Percentiles rank a stretch among this genome's conserved stretches.
Evolutionary conservation across 2,797 vertebrate species (phyloP).

Genomic region (Vespertilio murinus): DNA sequence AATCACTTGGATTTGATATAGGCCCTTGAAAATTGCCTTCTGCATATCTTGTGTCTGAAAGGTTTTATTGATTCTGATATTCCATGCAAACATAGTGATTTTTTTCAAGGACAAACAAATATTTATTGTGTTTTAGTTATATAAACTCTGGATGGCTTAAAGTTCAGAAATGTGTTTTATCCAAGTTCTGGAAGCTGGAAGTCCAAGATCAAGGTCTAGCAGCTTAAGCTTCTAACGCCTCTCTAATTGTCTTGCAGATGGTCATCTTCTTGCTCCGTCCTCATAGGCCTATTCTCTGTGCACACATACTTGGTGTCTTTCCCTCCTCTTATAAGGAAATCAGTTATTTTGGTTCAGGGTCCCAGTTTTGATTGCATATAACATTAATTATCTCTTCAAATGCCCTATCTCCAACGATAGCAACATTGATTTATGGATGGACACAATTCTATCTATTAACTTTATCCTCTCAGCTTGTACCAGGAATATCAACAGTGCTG

Average conservation of each 20-base stretch:
- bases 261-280: not conserved
- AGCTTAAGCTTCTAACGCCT: not conserved
- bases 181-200: not conserved
- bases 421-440: not conserved
- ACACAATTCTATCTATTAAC: not conserved
- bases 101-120: not conserved
- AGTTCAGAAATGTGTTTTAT: not conserved
- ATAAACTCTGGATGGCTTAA: not conserved
- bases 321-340: not conserved
- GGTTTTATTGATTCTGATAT: not conserved
- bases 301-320: not conserved
- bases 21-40: not conserved
- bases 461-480: not conserved
- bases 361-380: not conserved
- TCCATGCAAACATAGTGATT: not conserved
- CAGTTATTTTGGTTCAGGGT: not conserved
- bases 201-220: not conserved
- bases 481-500: not conserved
- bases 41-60: not conserved
- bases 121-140: not conserved
- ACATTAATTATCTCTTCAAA: not conserved
- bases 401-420: not conserved
- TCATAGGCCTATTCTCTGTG: not conserved
- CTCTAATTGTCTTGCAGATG: not conserved
- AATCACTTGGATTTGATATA: not conserved